These are phyloP conservation scores for Bradypodion pumilum DNA, from an alignment of 2,797 vertebrate species.

Conservation along the genomic window DNA sequence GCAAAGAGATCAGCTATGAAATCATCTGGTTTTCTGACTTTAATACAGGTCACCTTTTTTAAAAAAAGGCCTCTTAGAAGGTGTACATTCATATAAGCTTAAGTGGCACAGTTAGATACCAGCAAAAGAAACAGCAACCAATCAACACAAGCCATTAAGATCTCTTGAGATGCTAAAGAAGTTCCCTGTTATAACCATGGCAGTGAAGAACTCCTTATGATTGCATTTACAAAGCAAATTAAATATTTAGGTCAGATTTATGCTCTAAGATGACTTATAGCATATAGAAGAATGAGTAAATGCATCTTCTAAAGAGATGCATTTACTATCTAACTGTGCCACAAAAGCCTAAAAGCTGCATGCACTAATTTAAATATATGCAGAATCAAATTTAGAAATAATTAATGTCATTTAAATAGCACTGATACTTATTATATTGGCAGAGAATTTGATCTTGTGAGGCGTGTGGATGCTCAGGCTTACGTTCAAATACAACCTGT, in stretches of 20 bases:
- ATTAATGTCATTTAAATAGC: too few relatives aligned
- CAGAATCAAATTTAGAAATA: too few relatives aligned
- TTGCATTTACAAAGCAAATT: neutral
- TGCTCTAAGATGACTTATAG: neutral
- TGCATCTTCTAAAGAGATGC: too few relatives aligned
- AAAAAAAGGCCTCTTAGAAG: neutral
- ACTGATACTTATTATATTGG: too few relatives aligned
- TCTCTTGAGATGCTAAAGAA: neutral
- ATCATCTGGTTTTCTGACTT: neutral
- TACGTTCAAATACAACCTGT: too few relatives aligned
- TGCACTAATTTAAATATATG: too few relatives aligned
- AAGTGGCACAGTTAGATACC: neutral
- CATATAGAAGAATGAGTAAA: too few relatives aligned
- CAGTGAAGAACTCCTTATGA: conserved; percentile 1
- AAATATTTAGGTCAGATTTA: neutral
- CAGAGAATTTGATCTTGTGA: too few relatives aligned
- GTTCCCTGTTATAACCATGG: neutral
- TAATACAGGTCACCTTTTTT: neutral
- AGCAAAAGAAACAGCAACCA: neutral
- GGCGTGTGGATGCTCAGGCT: too few relatives aligned
- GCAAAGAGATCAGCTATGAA: conserved; percentile 6
- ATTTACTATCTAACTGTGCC: too few relatives aligned
- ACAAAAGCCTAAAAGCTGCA: too few relatives aligned
- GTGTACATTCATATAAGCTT: neutral
- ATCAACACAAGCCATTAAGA: neutral